These are phyloP conservation scores for Graphium colonna DNA, from an alignment of 2,888 invertebrate genomes.

Conservation along the genomic window DNA sequence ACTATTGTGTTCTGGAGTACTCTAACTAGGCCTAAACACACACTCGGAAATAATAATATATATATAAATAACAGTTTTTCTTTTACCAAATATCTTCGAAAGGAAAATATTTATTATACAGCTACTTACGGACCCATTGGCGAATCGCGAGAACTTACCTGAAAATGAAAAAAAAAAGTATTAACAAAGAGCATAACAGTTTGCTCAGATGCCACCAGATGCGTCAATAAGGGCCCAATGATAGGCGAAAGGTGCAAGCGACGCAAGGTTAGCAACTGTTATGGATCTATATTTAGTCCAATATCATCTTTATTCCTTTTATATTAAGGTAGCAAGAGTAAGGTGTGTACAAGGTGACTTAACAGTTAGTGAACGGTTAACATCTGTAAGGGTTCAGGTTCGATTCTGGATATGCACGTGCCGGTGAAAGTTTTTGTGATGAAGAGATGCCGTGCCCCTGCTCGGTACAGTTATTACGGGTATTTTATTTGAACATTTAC, in stretches of 20 bases:
- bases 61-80: too few species aligned
- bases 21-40: too few species aligned
- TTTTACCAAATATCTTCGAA: not conserved
- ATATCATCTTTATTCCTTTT: not conserved
- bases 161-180: constrained; percentile 29
- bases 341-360: constrained; percentile 15
- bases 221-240: constrained; percentile 21
- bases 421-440: not conserved
- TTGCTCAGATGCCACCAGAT: constrained; percentile 23
- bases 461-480: not conserved
- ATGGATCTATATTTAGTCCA: not conserved
- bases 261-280: constrained; percentile 22
- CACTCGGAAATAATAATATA: too few species aligned
- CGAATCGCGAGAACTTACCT: constrained; percentile 29
- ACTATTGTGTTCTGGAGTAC: too few species aligned
- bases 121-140: constrained; percentile 8
- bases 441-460: not conserved
- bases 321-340: not conserved
- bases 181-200: constrained; percentile 27
- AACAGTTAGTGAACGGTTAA: constrained; percentile 14
- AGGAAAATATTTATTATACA: constrained; percentile 1
- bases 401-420: not conserved
- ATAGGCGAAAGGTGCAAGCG: constrained; percentile 23
- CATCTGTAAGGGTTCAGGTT: constrained; percentile 9
- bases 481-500: too few species aligned